Base-by-base conservation (phyloP, 2,888 invertebrate species). In the Apamea monoglypha region DNA sequence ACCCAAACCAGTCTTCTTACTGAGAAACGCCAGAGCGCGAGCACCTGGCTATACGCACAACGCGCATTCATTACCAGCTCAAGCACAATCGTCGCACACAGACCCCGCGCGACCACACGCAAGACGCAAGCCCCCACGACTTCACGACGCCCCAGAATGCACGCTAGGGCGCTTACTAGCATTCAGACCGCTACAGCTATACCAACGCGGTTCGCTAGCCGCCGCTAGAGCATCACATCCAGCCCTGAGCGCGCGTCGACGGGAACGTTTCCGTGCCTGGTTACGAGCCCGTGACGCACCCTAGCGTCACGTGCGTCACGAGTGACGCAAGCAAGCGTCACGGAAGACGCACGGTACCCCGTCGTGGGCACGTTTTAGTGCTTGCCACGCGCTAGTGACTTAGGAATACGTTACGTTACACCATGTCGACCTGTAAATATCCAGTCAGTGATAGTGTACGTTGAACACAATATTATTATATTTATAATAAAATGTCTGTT, bases 381-480 rank as follows among this genome's bases (percentile, higher is more conserved):
- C 78, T 76, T 59, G 81, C 73, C 40, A 68, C 66, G n/a, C 76
- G 29, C 59, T 44, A 63, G 29, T 25, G 44, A 73, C 74, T 16
- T 66, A 44, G 47, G 75, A 73, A 59, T 63, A 14, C 63, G 32
- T 63, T 44, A 29, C 44, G 56, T 29, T 81, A 53, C 69, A 53
- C 78, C 81, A 50, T 73, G 76, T 82, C 76, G 64, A 72, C 21
- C 21, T 82, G 82, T 82, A 82, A 82, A 82, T 82, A 82, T 80
- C 70, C 75, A 76, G 76, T 81, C 82, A 76, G 76, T 82, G 82
- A 81, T 81, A 81, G 71, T 81, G 82, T 80, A 81, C 77, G 81
- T 71, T 82, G 83, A 93, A 95, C 95, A 95, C 95, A 95, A 95
- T 95, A 95, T 96, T 96, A 95, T 95, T 96, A 96, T 96, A 96